A percentile compares a stretch with the other conserved stretches of the same genome.
These are phyloP conservation scores for Ganaspis brasiliensis DNA, from an alignment of 2,888 invertebrate genomes.

Conservation along the genomic window DNA sequence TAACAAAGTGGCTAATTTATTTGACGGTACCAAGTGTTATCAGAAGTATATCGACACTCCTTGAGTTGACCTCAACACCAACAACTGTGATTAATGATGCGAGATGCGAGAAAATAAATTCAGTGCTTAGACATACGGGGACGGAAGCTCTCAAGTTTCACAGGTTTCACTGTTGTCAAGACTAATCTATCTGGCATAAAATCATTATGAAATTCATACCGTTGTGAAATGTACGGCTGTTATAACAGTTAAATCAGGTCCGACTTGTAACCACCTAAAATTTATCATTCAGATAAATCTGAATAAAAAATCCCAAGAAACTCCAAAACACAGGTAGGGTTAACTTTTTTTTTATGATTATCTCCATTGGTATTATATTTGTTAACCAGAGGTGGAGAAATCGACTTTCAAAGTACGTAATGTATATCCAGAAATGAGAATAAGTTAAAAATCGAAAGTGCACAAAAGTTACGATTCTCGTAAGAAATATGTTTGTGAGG, in stretches of 20 bases:
- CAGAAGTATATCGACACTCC: constrained; percentile 27
- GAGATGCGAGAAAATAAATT: constrained; percentile 24
- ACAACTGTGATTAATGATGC: constrained; percentile 23
- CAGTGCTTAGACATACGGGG: constrained; percentile 2
- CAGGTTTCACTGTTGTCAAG: constrained; percentile 12
- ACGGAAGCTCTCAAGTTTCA: constrained; percentile 37
- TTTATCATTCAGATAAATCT: constrained; percentile 17
- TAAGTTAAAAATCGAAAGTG: constrained; percentile 21
- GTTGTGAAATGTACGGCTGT: constrained; percentile 21
- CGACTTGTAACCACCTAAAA: constrained; percentile 18
- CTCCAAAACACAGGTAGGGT: background rate
- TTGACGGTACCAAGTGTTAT: background rate
- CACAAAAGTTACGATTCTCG: background rate
- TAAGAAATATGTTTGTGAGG: background rate
- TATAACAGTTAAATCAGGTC: constrained; percentile 34
- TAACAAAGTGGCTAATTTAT: background rate
- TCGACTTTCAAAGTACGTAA: constrained; percentile 23
- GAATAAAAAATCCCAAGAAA: background rate
- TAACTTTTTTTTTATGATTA: constrained; percentile 15
- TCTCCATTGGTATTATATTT: constrained; percentile 16
- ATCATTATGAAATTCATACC: constrained; percentile 31
- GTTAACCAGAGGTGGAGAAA: constrained; percentile 32
- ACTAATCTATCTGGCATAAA: constrained; percentile 25
- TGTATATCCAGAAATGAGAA: background rate
- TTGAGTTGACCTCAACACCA: background rate